Percentiles rank a stretch among this genome's conserved stretches.
These are phyloP conservation scores for Phyllostomus hastatus DNA, from an alignment of 2,113 vertebrate species.

Conservation along the genomic window DNA sequence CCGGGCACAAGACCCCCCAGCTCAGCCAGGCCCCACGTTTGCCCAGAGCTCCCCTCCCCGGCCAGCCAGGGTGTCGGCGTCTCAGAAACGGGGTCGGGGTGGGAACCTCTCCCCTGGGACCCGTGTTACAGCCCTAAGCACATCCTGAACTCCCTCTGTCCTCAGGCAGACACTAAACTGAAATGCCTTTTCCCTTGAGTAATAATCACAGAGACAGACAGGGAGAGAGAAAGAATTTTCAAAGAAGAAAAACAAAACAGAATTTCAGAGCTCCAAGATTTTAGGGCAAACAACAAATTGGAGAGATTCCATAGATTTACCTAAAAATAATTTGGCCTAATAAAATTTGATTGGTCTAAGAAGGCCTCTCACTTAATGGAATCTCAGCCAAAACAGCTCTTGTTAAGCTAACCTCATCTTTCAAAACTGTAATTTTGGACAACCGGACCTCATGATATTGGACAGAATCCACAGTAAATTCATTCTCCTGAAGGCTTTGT, in stretches of 20 bases:
- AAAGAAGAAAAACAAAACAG: neutral
- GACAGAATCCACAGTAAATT: slow-evolving; percentile 43
- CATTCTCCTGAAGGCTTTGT: neutral
- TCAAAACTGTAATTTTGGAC: slow-evolving; percentile 47
- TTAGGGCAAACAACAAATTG: neutral
- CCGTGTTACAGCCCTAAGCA: rapidly evolving
- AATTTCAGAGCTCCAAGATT: neutral
- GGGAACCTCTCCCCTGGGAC: rapidly evolving
- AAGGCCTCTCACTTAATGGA: neutral
- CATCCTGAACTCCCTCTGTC: neutral
- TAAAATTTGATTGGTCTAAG: neutral
- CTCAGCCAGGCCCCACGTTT: rapidly evolving
- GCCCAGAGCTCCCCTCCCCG: neutral
- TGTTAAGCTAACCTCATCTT: slow-evolving; percentile 8
- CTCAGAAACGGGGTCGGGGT: rapidly evolving
- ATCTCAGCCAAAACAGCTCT: neutral
- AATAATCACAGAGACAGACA: neutral
- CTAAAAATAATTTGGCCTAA: slow-evolving; percentile 36
- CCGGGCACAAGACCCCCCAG: rapidly evolving
- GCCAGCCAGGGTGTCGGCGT: rapidly evolving
- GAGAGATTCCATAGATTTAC: neutral
- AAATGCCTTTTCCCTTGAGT: neutral
- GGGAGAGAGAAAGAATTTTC: neutral
- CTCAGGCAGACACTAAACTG: neutral
- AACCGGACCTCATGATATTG: neutral